These are phyloP conservation scores for Sebastolobus alascanus DNA, from an alignment of 2,797 vertebrate species.

Conservation along the genomic window DNA sequence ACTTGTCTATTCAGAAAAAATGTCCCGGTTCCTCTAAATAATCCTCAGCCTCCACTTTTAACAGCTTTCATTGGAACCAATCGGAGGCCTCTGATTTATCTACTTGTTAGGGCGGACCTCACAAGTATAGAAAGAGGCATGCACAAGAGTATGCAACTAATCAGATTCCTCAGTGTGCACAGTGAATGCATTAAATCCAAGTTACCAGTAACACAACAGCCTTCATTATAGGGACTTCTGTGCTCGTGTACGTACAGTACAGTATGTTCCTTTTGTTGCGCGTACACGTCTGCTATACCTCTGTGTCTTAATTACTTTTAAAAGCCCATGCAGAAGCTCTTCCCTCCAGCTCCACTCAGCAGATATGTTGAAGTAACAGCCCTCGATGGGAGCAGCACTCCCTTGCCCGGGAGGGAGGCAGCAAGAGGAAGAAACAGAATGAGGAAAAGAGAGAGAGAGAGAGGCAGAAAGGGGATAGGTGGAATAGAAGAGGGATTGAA, in stretches of 20 bases:
- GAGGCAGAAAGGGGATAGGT: background rate
- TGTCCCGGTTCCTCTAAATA: background rate
- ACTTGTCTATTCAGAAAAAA: too few relatives aligned
- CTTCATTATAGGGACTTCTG: background rate
- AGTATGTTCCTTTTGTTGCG: background rate
- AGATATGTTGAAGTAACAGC: conserved; percentile 46
- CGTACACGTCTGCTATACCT: conserved; percentile 20
- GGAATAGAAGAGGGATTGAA: background rate
- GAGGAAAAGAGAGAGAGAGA: background rate
- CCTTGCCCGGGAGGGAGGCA: conserved; percentile 3
- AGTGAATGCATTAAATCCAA: background rate
- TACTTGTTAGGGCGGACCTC: background rate
- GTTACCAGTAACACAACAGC: background rate
- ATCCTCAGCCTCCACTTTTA: background rate
- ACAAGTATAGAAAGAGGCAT: background rate
- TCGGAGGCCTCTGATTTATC: background rate
- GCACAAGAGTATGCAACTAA: background rate
- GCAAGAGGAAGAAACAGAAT: background rate
- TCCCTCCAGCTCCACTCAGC: conserved; percentile 44
- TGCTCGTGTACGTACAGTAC: background rate
- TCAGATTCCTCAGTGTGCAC: background rate
- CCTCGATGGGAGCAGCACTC: conserved; percentile 30
- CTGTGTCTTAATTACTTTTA: conserved; percentile 61
- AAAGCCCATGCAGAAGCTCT: conserved; percentile 24
- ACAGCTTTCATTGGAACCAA: background rate